These are phyloP conservation scores for Drosophila antonietae DNA, from an alignment of 2,888 invertebrate genomes.

Conservation along the genomic window DNA sequence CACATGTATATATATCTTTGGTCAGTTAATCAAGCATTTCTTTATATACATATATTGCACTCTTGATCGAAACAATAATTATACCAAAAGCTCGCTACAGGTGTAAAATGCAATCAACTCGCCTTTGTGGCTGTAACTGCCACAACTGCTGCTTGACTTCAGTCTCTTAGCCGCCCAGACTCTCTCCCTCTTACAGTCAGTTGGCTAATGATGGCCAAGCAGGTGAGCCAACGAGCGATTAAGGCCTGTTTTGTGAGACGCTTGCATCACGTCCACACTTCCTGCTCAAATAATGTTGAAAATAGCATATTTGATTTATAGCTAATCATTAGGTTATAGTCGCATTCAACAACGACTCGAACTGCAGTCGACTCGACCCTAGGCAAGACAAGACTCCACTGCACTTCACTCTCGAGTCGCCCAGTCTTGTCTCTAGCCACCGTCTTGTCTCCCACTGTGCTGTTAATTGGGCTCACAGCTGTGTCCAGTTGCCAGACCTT, in stretches of 20 bases:
- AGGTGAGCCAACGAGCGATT: constrained; percentile 61
- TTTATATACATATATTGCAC: constrained; percentile 2
- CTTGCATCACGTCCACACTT: constrained; percentile 78
- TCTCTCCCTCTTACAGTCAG: background rate
- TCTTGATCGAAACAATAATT: constrained; percentile 64
- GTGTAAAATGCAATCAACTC: constrained; percentile 81
- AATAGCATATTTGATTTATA: constrained; percentile 81
- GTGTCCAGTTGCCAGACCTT: constrained; percentile 58
- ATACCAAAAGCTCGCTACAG: constrained; percentile 73
- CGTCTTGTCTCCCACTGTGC: constrained; percentile 73
- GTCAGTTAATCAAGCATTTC: constrained; percentile 12
- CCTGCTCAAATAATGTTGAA: constrained; percentile 81
- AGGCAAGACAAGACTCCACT: constrained; percentile 1
- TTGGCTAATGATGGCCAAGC: constrained; percentile 70
- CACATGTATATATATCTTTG: background rate
- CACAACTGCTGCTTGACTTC: constrained; percentile 54
- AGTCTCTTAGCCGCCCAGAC: background rate
- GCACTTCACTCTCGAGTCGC: constrained; percentile 2
- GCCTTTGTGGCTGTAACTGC: constrained; percentile 39
- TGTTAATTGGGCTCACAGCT: constrained; percentile 75
- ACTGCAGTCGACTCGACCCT: constrained; percentile 29
- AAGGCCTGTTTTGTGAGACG: constrained; percentile 67
- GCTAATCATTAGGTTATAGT: constrained; percentile 81
- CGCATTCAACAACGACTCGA: constrained; percentile 54
- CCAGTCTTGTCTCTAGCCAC: constrained; percentile 10